A percentile compares a stretch with the other conserved stretches of the same genome.
Evolutionary conservation across 92 coral and sea anemone species (phyloP).

Genomic region (Actinostola sp.): DNA sequence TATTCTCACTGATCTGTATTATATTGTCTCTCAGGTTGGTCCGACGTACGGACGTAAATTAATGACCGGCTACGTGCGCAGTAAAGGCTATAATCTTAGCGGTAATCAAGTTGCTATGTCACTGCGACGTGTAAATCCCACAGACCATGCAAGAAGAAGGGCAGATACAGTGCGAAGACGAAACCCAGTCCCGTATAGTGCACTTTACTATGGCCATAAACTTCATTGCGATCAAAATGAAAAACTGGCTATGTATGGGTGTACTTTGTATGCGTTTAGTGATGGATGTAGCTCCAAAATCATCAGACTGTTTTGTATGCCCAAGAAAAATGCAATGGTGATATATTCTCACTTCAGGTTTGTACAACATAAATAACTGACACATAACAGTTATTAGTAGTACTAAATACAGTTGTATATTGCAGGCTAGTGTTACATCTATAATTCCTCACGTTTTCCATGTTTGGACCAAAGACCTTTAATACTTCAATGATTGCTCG

Average conservation of each 20-base stretch:
- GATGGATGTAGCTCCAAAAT: slow-evolving; percentile 68
- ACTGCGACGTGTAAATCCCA: slow-evolving; percentile 65
- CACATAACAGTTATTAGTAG: no score
- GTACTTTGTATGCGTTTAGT: slow-evolving; percentile 62
- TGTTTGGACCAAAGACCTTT: no score
- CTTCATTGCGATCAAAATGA: slow-evolving; percentile 75
- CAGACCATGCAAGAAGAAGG: slow-evolving; percentile 56
- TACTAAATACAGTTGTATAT: no score
- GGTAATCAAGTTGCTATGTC: slow-evolving; percentile 53
- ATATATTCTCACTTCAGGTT: slow-evolving; percentile 66
- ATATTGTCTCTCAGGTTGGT: slow-evolving; percentile 42
- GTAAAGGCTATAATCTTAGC: slow-evolving; percentile 61
- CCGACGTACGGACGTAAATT: slow-evolving; percentile 75
- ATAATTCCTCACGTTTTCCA: no score
- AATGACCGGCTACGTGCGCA: slow-evolving; percentile 67
- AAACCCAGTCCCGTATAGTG: slow-evolving; percentile 60
- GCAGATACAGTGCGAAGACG: slow-evolving; percentile 41
- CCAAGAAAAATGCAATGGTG: slow-evolving; percentile 61
- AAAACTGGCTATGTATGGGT: slow-evolving; percentile 63
- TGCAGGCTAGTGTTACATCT: no score
- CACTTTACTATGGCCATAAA: slow-evolving; percentile 69
- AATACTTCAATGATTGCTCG: no score
- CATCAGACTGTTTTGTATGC: slow-evolving; percentile 50
- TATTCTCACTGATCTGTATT: neutral
- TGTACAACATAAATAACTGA: no score